Percentiles rank a stretch among this genome's conserved stretches.
Conservation (phyloP, 1,140 invertebrate genomes). For the Ctenoplectra terminalis region DNA sequence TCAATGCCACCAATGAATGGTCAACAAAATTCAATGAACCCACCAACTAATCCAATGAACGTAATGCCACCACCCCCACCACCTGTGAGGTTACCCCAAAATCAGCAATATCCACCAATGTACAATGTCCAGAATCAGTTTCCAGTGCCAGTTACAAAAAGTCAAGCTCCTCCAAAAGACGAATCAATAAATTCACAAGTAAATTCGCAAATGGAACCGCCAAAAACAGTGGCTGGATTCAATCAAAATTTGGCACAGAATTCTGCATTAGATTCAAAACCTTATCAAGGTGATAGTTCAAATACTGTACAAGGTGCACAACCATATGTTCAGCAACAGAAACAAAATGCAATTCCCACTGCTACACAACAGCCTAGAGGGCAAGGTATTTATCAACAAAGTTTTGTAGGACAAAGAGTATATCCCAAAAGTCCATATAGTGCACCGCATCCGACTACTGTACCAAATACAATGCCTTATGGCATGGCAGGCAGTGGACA, state of each 20-base stretch:
- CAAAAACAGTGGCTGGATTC: neutral
- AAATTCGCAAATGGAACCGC: constrained; percentile 2
- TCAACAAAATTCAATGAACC: constrained; percentile 10
- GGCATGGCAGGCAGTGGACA: neutral
- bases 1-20: constrained; percentile 62
- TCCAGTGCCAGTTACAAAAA: constrained; percentile 15
- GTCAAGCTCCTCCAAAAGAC: constrained; percentile 2
- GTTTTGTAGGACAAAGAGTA: constrained; percentile 16
- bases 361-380: constrained; percentile 3
- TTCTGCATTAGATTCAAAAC: neutral
- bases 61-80: constrained; percentile 32
- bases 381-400: constrained; percentile 9
- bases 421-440: constrained; percentile 20
- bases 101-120: constrained; percentile 24
- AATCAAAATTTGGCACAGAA: constrained; percentile 10
- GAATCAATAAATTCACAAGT: neutral
- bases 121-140: constrained; percentile 27
- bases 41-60: constrained; percentile 60
- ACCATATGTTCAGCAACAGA: neutral
- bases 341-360: neutral
- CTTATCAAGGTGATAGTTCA: neutral
- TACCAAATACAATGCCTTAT: constrained; percentile 28
- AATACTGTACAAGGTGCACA: neutral
- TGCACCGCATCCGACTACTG: neutral
- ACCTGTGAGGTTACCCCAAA: constrained; percentile 9